These are phyloP conservation scores for Ictalurus furcatus DNA, from an alignment of 2,113 vertebrate species.

Conservation along the genomic window DNA sequence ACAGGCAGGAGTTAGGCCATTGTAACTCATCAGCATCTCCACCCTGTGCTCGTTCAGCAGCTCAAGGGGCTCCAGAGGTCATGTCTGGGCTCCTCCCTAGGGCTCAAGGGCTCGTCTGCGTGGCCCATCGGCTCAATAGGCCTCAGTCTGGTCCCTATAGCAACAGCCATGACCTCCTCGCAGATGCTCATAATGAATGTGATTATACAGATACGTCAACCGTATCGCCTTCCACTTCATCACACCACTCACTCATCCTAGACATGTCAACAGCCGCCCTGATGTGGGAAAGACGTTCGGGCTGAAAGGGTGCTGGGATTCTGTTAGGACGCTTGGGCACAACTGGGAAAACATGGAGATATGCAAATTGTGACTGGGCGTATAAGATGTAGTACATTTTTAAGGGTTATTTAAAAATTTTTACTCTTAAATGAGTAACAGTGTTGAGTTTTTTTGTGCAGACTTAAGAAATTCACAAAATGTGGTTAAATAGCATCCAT, in stretches of 20 bases:
- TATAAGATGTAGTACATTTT: neutral
- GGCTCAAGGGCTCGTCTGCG: conserved; percentile 70
- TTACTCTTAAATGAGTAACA: neutral
- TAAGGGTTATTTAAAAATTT: neutral
- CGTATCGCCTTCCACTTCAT: conserved; percentile 62
- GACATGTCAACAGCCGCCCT: conserved; percentile 43
- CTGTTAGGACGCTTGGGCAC: neutral
- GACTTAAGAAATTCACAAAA: neutral
- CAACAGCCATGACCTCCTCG: conserved; percentile 66
- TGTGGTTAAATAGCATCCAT: neutral
- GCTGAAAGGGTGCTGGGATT: conserved; percentile 5
- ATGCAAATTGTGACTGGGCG: neutral
- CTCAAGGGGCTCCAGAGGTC: conserved; percentile 73
- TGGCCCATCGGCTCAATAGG: conserved; percentile 70
- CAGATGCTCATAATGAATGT: conserved; percentile 65
- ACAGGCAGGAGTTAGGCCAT: conserved; percentile 34
- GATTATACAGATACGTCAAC: conserved; percentile 69
- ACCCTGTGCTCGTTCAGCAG: conserved; percentile 51
- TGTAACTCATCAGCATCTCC: conserved; percentile 41
- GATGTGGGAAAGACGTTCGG: conserved; percentile 24
- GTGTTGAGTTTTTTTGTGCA: neutral
- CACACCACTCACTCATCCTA: conserved; percentile 40
- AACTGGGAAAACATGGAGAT: neutral
- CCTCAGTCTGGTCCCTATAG: conserved; percentile 64
- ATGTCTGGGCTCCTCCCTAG: conserved; percentile 80